Conservation (phyloP, 1,140 invertebrate species). For the Phthorimaea operculella region DNA sequence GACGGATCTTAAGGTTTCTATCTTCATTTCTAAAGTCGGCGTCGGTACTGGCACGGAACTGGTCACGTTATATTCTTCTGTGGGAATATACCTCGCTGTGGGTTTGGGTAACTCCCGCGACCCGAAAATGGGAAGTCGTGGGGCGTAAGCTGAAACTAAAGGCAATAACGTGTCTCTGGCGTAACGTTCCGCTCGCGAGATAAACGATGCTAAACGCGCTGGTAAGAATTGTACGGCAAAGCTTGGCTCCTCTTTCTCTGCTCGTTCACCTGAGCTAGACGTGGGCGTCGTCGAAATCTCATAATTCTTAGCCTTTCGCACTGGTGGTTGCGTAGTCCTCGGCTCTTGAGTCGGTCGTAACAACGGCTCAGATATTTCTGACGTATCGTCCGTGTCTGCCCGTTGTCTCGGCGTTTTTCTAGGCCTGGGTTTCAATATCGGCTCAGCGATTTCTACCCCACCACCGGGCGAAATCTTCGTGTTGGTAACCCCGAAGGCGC, state of each 20-base stretch:
- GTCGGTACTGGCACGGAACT: constrained; percentile 49
- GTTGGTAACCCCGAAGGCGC: constrained; percentile 71
- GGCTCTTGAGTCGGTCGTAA: constrained; percentile 57
- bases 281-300: constrained; percentile 49
- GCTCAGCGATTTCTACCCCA: constrained; percentile 75
- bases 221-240: constrained; percentile 84
- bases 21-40: constrained; percentile 63
- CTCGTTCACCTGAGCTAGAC: constrained; percentile 41
- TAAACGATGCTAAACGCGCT: constrained; percentile 77
- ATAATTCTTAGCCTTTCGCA: constrained; percentile 52
- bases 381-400: constrained; percentile 41
- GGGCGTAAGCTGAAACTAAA: constrained; percentile 80
- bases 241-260: constrained; percentile 50
- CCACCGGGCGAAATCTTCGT: constrained; percentile 65
- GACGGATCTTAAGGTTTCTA: constrained; percentile 50
- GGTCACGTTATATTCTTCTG: constrained; percentile 47
- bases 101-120: constrained; percentile 47
- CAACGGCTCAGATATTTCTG: constrained; percentile 72
- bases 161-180: constrained; percentile 79
- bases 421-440: constrained; percentile 74
- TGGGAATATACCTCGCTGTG: constrained; percentile 57
- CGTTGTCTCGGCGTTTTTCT: constrained; percentile 64
- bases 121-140: constrained; percentile 72
- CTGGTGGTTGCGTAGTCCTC: constrained; percentile 28
- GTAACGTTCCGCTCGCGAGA: constrained; percentile 83